A percentile compares a stretch with the other conserved stretches of the same genome.
Evolutionary conservation across 2,797 vertebrate genomes (phyloP).

Genomic region (Acanthornis magna): DNA sequence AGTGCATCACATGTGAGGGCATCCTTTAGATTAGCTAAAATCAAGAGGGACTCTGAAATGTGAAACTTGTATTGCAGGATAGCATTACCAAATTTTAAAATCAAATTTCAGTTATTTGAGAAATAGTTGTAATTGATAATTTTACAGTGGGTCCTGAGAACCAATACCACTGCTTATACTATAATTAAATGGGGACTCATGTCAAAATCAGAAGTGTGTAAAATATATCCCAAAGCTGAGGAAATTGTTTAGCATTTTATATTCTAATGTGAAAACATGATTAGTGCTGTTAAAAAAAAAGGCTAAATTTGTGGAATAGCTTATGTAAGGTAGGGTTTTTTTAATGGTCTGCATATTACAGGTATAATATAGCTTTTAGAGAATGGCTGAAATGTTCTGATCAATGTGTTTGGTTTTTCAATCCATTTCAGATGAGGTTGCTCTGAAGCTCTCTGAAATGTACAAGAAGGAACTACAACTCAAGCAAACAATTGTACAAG

Average conservation of each 20-base stretch:
- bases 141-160: not conserved
- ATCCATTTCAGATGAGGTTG: constrained; percentile 77
- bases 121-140: not conserved
- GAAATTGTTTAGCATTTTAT: not conserved
- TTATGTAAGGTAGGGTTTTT: not conserved
- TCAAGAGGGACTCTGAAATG: not conserved
- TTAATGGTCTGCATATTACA: not conserved
- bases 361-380: not conserved
- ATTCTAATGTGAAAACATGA: not conserved
- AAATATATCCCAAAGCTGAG: not conserved
- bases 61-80: not conserved
- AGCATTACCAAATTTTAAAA: not conserved
- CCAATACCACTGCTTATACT: not conserved
- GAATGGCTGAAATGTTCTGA: not conserved
- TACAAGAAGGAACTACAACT: constrained; percentile 85
- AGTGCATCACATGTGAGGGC: not conserved
- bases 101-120: not conserved
- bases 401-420: not conserved
- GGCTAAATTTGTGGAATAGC: not conserved
- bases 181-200: not conserved
- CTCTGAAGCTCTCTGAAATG: constrained; percentile 74
- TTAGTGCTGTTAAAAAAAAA: not conserved
- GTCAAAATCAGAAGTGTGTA: not conserved
- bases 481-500: constrained; percentile 80
- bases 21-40: not conserved